phyloP scores from a whole-genome alignment of 2,888 invertebrate genomes.

The Trisateles emortualis region DNA sequence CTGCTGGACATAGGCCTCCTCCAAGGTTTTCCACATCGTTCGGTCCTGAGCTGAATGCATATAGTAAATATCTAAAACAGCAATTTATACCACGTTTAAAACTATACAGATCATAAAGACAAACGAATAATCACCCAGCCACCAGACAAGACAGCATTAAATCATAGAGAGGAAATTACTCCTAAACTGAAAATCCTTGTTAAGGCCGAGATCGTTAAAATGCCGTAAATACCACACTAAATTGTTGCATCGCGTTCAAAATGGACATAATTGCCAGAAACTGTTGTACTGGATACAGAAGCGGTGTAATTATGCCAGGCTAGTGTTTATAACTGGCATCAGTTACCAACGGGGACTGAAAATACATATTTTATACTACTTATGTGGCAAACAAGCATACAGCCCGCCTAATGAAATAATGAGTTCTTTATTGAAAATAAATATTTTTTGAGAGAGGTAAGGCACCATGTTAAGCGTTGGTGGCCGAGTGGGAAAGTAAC shows the following conservation, averaged over 20 bases:
- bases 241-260: slow-evolving; percentile 51
- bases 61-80: no score
- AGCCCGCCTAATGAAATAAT: no score
- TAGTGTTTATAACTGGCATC: slow-evolving; percentile 13
- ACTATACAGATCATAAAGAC: background rate
- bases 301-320: slow-evolving; percentile 41
- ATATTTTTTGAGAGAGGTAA: no score
- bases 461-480: no score
- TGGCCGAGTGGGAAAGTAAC: no score
- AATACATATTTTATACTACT: slow-evolving; percentile 6
- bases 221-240: slow-evolving; percentile 48
- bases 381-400: no score
- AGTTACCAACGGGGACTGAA: slow-evolving; percentile 6
- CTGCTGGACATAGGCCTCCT: no score
- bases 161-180: slow-evolving; percentile 38
- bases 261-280: slow-evolving; percentile 41
- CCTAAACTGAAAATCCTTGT: slow-evolving; percentile 37
- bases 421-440: no score
- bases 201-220: slow-evolving; percentile 46
- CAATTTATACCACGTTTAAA: background rate
- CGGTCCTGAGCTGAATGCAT: no score
- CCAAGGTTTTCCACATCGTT: no score
- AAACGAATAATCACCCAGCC: slow-evolving; percentile 2
- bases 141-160: slow-evolving; percentile 20
- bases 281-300: slow-evolving; percentile 33